These are phyloP conservation scores for Euspilapteryx auroguttella DNA, from an alignment of 2,888 invertebrate species.

Conservation along the genomic window DNA sequence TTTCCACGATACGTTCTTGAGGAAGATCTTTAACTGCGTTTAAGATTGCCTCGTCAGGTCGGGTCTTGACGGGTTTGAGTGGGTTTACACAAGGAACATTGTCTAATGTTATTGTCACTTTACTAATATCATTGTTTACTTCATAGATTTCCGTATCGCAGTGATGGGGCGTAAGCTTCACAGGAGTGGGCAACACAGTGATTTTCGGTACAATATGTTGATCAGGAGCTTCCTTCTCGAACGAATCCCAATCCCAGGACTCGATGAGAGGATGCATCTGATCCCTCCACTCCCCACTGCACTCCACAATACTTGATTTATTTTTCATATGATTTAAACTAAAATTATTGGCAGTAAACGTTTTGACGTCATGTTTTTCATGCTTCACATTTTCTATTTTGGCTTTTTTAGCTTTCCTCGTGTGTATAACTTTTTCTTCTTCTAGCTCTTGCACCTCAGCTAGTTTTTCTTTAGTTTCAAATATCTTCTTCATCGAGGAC, in stretches of 20 bases:
- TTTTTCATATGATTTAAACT: conserved; percentile 53
- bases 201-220: conserved; percentile 48
- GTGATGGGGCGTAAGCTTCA: conserved; percentile 45
- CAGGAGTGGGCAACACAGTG: conserved; percentile 44
- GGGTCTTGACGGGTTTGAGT: conserved; percentile 54
- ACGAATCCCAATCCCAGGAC: conserved; percentile 66
- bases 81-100: conserved; percentile 65
- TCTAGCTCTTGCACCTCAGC: conserved; percentile 65
- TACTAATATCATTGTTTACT: conserved; percentile 49
- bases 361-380: conserved; percentile 50
- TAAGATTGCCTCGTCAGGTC: conserved; percentile 43
- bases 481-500: conserved; percentile 69
- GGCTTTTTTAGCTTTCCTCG: conserved; percentile 35
- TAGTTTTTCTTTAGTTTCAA: conserved; percentile 74
- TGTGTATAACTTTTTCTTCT: conserved; percentile 49
- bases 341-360: conserved; percentile 45
- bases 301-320: conserved; percentile 50
- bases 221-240: conserved; percentile 60
- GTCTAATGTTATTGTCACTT: conserved; percentile 59
- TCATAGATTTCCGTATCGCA: conserved; percentile 54
- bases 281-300: conserved; percentile 62
- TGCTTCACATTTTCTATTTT: conserved; percentile 36
- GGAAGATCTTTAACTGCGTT: conserved; percentile 56
- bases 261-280: conserved; percentile 66
- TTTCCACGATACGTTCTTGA: conserved; percentile 58